phyloP scores from a whole-genome alignment of 2,888 invertebrate species.

The Halictus quadricinctus region DNA sequence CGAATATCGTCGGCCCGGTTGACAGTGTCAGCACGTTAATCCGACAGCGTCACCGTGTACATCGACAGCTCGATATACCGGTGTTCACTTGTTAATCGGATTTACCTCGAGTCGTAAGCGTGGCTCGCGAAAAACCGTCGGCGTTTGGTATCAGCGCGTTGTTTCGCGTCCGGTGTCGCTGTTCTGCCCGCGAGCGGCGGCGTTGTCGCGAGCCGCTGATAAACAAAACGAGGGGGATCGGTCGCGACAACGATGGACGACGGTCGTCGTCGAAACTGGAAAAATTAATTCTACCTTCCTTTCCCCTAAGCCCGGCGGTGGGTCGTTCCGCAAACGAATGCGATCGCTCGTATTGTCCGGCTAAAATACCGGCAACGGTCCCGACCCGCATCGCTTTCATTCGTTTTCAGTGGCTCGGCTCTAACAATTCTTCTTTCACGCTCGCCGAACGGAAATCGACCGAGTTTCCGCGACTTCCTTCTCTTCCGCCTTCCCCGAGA shows the following conservation, averaged over 20 bases:
- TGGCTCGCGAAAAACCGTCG: constrained; percentile 26
- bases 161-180: constrained; percentile 8
- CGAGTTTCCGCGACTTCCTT: background rate
- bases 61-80: constrained; percentile 36
- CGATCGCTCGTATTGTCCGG: constrained; percentile 50
- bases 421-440: constrained; percentile 35
- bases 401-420: constrained; percentile 27
- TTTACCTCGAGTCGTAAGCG: constrained; percentile 43
- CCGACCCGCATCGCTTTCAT: constrained; percentile 47
- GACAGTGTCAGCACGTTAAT: constrained; percentile 42
- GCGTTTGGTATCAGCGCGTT: constrained; percentile 11
- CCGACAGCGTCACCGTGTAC: constrained; percentile 35
- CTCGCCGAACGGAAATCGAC: constrained; percentile 18
- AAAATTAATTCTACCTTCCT: constrained; percentile 60
- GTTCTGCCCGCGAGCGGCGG: background rate
- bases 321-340: constrained; percentile 54
- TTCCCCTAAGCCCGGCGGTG: constrained; percentile 3
- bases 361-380: constrained; percentile 51
- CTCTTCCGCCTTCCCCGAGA: background rate
- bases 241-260: constrained; percentile 33
- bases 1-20: constrained; percentile 17
- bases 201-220: background rate
- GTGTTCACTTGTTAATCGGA: constrained; percentile 59
- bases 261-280: constrained; percentile 35
- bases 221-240: constrained; percentile 28